These are phyloP conservation scores for Patella pellucida DNA, from an alignment of 2,888 invertebrate species.

Conservation along the genomic window DNA sequence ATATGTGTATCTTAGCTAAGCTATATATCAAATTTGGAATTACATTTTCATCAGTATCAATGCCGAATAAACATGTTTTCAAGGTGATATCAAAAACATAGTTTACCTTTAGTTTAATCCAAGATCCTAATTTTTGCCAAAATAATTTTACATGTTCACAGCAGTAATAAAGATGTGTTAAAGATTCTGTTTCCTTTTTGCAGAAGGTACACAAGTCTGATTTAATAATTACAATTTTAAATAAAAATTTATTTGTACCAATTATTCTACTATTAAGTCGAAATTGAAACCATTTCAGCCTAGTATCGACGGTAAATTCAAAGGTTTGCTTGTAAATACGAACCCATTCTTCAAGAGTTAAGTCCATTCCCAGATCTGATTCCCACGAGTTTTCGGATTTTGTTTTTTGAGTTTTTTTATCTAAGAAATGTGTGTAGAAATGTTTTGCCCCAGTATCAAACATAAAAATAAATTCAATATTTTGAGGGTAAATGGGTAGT, in stretches of 20 bases:
- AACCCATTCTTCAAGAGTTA: neutral
- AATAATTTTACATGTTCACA: neutral
- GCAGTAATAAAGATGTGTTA: neutral
- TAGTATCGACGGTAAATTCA: neutral
- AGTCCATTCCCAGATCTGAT: neutral
- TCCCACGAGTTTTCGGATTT: neutral
- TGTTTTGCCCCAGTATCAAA: neutral
- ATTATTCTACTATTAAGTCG: neutral
- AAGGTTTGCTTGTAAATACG: conserved; percentile 1
- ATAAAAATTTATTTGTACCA: neutral
- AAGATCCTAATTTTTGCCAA: neutral
- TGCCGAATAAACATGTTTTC: neutral
- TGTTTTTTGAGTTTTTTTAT: neutral
- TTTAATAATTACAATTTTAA: neutral
- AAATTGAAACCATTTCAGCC: neutral
- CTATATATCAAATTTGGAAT: neutral
- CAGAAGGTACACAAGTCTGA: neutral
- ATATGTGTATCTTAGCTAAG: neutral
- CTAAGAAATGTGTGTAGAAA: neutral
- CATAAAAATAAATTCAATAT: neutral
- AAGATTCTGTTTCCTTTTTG: neutral
- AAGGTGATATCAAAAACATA: neutral
- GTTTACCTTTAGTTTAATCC: neutral
- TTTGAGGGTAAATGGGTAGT: neutral
- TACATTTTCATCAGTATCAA: neutral